Percentiles rank a stretch among this genome's conserved stretches.
Conservation (phyloP, 2,797 vertebrate genomes). For the Oreortyx pictus region DNA sequence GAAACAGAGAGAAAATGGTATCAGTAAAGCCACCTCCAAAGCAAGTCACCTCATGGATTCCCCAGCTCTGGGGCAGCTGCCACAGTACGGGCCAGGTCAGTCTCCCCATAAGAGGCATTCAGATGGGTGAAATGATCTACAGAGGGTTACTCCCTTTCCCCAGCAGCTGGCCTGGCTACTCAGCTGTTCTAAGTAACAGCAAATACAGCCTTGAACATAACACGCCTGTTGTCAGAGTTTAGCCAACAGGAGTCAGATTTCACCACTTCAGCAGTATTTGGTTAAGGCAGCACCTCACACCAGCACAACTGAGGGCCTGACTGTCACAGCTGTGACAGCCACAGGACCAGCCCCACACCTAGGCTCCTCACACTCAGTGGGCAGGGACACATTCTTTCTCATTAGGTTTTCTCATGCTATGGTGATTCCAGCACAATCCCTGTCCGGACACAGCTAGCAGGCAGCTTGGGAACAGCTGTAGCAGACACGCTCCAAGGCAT, state of each 20-base stretch:
- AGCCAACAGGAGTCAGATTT: background rate
- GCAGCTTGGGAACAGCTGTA: background rate
- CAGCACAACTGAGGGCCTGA: background rate
- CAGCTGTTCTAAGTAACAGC: constrained; percentile 8
- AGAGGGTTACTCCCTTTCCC: background rate
- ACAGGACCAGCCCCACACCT: background rate
- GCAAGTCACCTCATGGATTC: no score
- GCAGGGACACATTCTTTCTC: background rate
- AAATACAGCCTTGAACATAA: background rate
- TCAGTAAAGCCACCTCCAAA: background rate
- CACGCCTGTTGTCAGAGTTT: background rate
- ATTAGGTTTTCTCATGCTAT: background rate
- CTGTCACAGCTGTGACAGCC: background rate
- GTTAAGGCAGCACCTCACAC: background rate
- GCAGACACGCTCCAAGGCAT: background rate
- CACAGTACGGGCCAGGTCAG: background rate
- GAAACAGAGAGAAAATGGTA: background rate
- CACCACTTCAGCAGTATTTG: background rate
- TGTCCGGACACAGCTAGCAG: background rate
- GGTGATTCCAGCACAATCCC: background rate
- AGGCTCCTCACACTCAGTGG: background rate
- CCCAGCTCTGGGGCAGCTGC: background rate
- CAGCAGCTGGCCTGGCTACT: background rate
- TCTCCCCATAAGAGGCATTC: background rate
- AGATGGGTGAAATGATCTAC: background rate